Conservation (phyloP, 2,888 invertebrate genomes). For the Fragum whitleyi region DNA sequence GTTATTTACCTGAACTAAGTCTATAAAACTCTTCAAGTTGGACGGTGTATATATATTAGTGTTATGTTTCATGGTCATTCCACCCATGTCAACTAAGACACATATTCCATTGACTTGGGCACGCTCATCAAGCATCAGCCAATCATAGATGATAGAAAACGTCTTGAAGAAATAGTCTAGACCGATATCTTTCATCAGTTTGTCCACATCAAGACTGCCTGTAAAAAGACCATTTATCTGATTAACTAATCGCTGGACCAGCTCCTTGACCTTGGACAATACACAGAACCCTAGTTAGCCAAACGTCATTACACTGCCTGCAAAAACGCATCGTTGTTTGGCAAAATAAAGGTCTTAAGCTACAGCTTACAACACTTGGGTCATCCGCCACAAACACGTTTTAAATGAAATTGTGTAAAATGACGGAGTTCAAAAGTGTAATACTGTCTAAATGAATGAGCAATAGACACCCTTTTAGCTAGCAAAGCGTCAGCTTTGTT, state of each 20-base stretch:
- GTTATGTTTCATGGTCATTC: neutral
- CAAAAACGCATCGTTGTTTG: no score
- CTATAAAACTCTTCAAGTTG: neutral
- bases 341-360: no score
- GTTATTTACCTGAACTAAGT: neutral
- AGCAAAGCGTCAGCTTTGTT: no score
- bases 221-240: neutral
- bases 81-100: neutral
- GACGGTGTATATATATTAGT: neutral
- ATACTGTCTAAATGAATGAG: no score
- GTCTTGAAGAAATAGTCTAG: neutral
- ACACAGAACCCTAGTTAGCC: no score
- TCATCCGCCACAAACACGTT: no score
- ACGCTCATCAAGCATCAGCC: slow-evolving; percentile 15
- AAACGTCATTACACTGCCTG: no score
- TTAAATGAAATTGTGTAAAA: no score
- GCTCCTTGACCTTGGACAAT: no score
- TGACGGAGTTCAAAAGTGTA: no score
- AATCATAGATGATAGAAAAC: neutral
- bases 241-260: neutral
- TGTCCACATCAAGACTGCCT: neutral
- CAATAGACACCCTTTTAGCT: no score
- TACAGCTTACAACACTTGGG: no score
- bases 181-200: neutral
- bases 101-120: slow-evolving; percentile 16